Percentiles rank a stretch among this genome's conserved stretches.
These are phyloP conservation scores for Actinostola sp. DNA, from an alignment of 92 coral and sea anemone species.

Conservation along the genomic window DNA sequence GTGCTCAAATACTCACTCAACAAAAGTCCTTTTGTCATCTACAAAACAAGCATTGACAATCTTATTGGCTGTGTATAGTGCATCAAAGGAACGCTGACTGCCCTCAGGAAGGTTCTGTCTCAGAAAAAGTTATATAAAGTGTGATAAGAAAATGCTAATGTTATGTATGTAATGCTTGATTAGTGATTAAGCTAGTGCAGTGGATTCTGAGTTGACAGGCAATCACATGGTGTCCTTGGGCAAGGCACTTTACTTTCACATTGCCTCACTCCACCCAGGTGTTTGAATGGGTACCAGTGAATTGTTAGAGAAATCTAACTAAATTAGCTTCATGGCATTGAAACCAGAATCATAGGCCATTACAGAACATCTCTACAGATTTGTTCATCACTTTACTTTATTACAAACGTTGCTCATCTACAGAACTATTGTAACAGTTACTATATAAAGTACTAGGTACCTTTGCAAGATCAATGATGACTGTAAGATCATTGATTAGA, in stretches of 20 bases:
- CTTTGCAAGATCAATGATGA: slow-evolving; percentile 89
- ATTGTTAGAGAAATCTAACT: too few relatives aligned
- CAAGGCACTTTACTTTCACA: too few relatives aligned
- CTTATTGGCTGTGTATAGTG: slow-evolving; percentile 90
- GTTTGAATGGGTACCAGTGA: too few relatives aligned
- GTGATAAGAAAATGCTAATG: not conserved
- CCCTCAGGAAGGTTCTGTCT: slow-evolving; percentile 87
- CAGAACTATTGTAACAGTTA: not conserved
- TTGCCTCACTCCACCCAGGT: too few relatives aligned
- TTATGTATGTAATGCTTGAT: not conserved
- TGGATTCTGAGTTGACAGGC: too few relatives aligned
- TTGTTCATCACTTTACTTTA: too few relatives aligned
- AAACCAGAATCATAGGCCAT: too few relatives aligned
- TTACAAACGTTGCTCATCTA: too few relatives aligned
- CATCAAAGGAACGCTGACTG: slow-evolving; percentile 77
- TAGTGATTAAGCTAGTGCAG: not conserved
- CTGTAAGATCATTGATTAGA: slow-evolving; percentile 81
- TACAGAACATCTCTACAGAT: too few relatives aligned
- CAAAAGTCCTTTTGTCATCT: slow-evolving; percentile 60
- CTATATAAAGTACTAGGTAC: slow-evolving; percentile 24
- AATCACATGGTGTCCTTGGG: too few relatives aligned
- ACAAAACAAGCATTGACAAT: slow-evolving; percentile 87
- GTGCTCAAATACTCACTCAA: slow-evolving; percentile 60
- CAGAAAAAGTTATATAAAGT: not conserved
- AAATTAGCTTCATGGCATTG: too few relatives aligned